Percentiles rank a stretch among this genome's conserved stretches.
Evolutionary conservation across 2,113 vertebrate genomes (phyloP).

Genomic region (Sigmodon hispidus): DNA sequence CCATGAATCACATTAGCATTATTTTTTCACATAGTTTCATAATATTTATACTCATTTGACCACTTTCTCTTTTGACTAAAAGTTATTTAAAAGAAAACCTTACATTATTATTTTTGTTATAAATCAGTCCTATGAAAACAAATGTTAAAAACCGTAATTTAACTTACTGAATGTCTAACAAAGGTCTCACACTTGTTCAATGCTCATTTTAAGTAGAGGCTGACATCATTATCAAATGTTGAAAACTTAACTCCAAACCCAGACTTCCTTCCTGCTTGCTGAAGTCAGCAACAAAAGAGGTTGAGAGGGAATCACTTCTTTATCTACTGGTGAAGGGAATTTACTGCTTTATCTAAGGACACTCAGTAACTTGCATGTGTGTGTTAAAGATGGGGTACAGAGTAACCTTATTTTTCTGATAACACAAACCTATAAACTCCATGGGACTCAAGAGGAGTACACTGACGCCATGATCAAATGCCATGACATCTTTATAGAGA

Average conservation of each 20-base stretch:
- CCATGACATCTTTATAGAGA: neutral
- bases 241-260: neutral
- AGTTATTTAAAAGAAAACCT: neutral
- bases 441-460: neutral
- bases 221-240: neutral
- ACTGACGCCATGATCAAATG: neutral
- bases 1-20: neutral
- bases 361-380: neutral
- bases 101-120: neutral
- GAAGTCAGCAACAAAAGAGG: neutral
- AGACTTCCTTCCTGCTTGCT: neutral
- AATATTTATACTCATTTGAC: neutral
- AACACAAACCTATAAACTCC: neutral
- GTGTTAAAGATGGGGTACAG: neutral
- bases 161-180: neutral
- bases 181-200: neutral
- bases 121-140: neutral
- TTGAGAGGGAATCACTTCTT: neutral
- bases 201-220: neutral
- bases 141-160: neutral
- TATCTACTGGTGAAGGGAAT: neutral
- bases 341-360: neutral
- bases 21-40: neutral
- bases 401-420: neutral
- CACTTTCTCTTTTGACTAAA: neutral